These are phyloP conservation scores for Leucophenga maculata DNA, from an alignment of 2,888 invertebrate species.

Conservation along the genomic window DNA sequence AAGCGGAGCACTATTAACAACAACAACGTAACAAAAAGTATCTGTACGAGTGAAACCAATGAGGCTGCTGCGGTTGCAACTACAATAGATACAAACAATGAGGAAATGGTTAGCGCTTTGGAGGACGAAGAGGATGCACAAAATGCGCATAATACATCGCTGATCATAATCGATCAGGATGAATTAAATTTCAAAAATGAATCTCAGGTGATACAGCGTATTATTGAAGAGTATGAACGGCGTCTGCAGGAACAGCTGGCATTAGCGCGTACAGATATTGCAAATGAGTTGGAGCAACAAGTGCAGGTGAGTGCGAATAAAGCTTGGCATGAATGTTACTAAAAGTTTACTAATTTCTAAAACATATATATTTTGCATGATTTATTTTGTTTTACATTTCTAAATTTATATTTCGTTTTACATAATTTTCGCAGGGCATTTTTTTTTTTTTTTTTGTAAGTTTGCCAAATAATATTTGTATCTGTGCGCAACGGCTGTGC, in stretches of 20 bases:
- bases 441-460: background rate
- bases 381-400: background rate
- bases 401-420: background rate
- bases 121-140: constrained; percentile 17
- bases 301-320: constrained; percentile 78
- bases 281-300: constrained; percentile 80
- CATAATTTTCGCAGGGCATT: constrained; percentile 9
- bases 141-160: constrained; percentile 55
- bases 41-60: constrained; percentile 10
- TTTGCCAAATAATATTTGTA: constrained; percentile 28
- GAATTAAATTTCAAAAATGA: constrained; percentile 69
- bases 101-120: background rate
- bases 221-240: constrained; percentile 73
- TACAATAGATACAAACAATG: constrained; percentile 25
- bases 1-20: constrained; percentile 1
- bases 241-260: constrained; percentile 77
- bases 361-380: background rate
- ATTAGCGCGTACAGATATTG: constrained; percentile 79
- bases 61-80: background rate
- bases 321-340: constrained; percentile 1
- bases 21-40: constrained; percentile 14
- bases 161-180: constrained; percentile 70
- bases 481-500: constrained; percentile 34
- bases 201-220: constrained; percentile 69
- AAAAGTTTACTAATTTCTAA: background rate